Conservation (phyloP, 1,140 invertebrate genomes). For the Temnothorax nylanderi region DNA sequence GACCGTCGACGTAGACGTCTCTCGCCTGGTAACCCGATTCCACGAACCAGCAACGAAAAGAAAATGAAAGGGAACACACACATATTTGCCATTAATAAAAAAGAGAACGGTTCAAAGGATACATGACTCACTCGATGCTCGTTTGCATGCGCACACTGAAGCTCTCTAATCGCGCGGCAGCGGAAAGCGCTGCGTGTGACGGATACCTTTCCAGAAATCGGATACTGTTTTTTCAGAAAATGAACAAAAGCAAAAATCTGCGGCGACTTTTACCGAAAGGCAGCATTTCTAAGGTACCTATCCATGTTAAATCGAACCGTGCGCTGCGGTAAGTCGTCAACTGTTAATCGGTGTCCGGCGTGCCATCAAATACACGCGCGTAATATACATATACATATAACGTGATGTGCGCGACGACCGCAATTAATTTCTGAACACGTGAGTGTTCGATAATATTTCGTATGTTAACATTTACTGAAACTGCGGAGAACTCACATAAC, state of each 20-base stretch:
- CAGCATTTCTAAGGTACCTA: constrained; percentile 90
- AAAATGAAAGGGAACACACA: background rate
- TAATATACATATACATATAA: background rate
- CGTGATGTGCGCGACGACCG: background rate
- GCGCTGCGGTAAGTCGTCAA: constrained; percentile 59
- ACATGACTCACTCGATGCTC: constrained; percentile 49
- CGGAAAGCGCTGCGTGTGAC: constrained; percentile 56
- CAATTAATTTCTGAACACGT: background rate
- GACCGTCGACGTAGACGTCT: constrained; percentile 34
- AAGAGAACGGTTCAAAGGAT: constrained; percentile 29
- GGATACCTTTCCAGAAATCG: constrained; percentile 83
- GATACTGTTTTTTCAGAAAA: constrained; percentile 89
- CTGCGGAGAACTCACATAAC: background rate
- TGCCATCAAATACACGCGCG: background rate
- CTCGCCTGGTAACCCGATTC: constrained; percentile 46
- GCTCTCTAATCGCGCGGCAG: constrained; percentile 45
- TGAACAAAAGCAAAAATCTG: constrained; percentile 89
- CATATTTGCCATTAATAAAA: constrained; percentile 42
- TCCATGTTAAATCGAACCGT: constrained; percentile 50
- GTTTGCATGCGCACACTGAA: constrained; percentile 58
- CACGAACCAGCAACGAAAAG: constrained; percentile 56
- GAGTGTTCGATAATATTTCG: background rate
- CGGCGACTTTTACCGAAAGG: constrained; percentile 89
- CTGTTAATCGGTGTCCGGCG: background rate
- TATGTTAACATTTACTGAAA: background rate